These are phyloP conservation scores for Drosophila ohnishii DNA, from an alignment of 1,140 invertebrate genomes.

Conservation along the genomic window DNA sequence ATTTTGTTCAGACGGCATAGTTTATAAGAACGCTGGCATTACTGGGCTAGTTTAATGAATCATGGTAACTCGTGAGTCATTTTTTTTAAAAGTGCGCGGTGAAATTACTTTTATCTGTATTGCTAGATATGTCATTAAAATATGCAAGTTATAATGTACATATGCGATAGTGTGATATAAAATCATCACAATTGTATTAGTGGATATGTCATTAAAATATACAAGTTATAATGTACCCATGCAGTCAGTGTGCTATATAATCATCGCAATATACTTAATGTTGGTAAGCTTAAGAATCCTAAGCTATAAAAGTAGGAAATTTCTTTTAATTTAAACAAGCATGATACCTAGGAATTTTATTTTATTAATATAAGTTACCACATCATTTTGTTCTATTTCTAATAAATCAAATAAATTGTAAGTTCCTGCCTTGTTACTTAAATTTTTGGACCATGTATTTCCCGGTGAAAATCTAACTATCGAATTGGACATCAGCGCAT, in stretches of 20 bases:
- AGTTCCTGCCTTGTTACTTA: neutral
- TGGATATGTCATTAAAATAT: slow-evolving; percentile 14
- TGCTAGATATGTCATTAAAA: slow-evolving; percentile 12
- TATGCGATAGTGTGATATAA: neutral
- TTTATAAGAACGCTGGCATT: slow-evolving; percentile 19
- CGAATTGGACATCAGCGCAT: slow-evolving; percentile 19
- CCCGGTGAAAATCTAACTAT: slow-evolving; percentile 18
- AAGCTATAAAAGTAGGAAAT: no score
- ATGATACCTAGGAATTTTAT: neutral
- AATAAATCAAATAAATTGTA: neutral
- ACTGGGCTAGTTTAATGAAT: slow-evolving; percentile 34
- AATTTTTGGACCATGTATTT: neutral
- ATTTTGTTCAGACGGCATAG: slow-evolving; percentile 22
- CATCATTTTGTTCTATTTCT: neutral
- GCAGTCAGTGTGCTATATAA: neutral
- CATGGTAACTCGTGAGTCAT: slow-evolving; percentile 26
- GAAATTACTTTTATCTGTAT: slow-evolving; percentile 23
- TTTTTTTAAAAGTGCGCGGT: neutral
- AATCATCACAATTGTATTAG: neutral
- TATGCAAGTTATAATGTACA: neutral
- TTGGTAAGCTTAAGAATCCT: neutral
- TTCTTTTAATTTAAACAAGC: neutral
- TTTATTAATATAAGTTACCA: neutral
- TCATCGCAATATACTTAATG: neutral
- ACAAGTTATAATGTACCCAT: neutral